Conservation (phyloP, 2,888 invertebrate species). For the Stramonita haemastoma region DNA sequence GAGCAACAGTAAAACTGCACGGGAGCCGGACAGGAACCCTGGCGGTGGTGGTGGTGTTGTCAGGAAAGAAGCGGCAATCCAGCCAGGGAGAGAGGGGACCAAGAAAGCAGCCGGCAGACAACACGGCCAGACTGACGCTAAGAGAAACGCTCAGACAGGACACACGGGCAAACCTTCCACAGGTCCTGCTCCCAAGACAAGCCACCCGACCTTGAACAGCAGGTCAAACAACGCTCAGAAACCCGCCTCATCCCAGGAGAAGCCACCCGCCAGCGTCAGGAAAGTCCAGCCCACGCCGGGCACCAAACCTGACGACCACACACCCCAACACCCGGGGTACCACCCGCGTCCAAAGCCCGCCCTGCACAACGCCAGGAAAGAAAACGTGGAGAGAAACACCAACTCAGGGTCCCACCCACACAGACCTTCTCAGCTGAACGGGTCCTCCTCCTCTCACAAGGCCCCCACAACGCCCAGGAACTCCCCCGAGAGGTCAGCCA, state of each 20-base stretch:
- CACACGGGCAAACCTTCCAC: neutral
- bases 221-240: neutral
- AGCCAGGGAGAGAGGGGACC: neutral
- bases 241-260: neutral
- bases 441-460: neutral
- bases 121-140: neutral
- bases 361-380: neutral
- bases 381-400: neutral
- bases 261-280: neutral
- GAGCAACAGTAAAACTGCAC: neutral
- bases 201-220: neutral
- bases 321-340: neutral
- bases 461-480: neutral
- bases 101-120: neutral
- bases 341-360: neutral
- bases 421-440: too few species aligned
- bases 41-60: neutral
- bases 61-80: neutral
- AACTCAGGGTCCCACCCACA: too few species aligned
- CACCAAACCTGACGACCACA: neutral
- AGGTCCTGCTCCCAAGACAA: neutral
- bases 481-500: neutral
- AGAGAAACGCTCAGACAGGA: neutral
- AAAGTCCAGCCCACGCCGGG: neutral
- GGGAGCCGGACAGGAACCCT: neutral